phyloP scores from a whole-genome alignment of 2,888 invertebrate species.

The Neelides folsomi region DNA sequence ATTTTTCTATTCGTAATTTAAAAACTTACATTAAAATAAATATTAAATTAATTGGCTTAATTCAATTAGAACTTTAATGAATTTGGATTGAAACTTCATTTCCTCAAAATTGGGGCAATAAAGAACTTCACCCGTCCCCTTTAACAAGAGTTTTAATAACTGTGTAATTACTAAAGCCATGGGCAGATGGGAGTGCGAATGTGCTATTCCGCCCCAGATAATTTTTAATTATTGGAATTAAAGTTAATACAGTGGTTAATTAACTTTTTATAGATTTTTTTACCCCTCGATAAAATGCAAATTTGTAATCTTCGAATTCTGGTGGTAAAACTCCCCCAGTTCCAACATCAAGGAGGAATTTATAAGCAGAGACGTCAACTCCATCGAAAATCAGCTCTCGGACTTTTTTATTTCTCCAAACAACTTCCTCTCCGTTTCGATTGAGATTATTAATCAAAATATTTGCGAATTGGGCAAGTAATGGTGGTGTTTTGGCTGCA shows the following conservation, averaged over 20 bases:
- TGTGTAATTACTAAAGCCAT: too few relatives aligned
- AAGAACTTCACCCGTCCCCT: too few relatives aligned
- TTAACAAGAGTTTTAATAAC: too few relatives aligned
- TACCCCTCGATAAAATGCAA: constrained; percentile 18
- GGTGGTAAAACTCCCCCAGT: constrained; percentile 1
- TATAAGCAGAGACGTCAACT: constrained; percentile 8
- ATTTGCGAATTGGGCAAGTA: neutral
- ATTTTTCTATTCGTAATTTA: constrained; percentile 18
- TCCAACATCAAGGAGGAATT: neutral
- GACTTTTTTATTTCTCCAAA: constrained; percentile 5
- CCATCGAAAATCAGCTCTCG: constrained; percentile 14
- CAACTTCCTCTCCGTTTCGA: constrained; percentile 1
- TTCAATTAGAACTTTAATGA: too few relatives aligned
- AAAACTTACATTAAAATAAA: constrained; percentile 13
- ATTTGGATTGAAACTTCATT: too few relatives aligned
- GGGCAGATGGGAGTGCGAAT: too few relatives aligned
- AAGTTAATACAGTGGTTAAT: too few relatives aligned
- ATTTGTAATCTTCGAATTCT: constrained; percentile 12
- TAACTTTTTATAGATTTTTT: neutral
- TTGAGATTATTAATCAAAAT: neutral
- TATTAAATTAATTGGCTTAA: constrained; percentile 10
- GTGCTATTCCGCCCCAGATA: too few relatives aligned
- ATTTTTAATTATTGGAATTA: too few relatives aligned
- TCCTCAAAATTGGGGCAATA: too few relatives aligned
- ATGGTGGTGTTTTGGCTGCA: neutral